Evolutionary conservation across 1,140 invertebrate genomes (phyloP).

Genomic region (Drosophila leontia): DNA sequence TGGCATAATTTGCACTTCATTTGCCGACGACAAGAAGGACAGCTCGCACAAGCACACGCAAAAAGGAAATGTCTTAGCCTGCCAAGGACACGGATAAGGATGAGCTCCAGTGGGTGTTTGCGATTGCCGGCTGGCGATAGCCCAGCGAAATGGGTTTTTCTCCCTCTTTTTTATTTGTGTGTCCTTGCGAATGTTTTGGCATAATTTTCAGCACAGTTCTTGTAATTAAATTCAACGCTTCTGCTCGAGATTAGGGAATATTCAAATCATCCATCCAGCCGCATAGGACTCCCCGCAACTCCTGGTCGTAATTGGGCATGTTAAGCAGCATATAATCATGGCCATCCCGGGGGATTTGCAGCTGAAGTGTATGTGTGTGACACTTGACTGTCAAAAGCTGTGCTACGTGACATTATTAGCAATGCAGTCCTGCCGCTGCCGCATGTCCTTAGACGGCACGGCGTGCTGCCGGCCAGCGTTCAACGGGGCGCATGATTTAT

Average conservation of each 20-base stretch:
- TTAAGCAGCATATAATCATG: constrained; percentile 39
- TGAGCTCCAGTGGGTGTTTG: constrained; percentile 25
- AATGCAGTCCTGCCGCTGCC: constrained; percentile 61
- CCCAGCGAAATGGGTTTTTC: constrained; percentile 42
- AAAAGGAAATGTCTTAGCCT: constrained; percentile 53
- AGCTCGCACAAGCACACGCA: constrained; percentile 12
- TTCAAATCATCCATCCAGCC: not conserved
- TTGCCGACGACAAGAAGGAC: constrained; percentile 33
- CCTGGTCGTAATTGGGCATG: constrained; percentile 49
- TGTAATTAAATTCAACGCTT: constrained; percentile 57
- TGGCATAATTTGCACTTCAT: constrained; percentile 78
- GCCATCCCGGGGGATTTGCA: constrained; percentile 15
- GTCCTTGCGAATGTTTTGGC: constrained; percentile 59
- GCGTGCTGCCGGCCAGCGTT: constrained; percentile 40
- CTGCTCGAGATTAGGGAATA: constrained; percentile 19
- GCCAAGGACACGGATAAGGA: constrained; percentile 44
- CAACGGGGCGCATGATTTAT: constrained; percentile 69
- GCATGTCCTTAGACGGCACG: constrained; percentile 28
- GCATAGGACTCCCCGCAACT: constrained; percentile 1
- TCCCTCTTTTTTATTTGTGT: constrained; percentile 28
- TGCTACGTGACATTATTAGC: constrained; percentile 79
- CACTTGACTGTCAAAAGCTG: constrained; percentile 77
- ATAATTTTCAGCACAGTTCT: constrained; percentile 54
- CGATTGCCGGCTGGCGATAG: constrained; percentile 51
- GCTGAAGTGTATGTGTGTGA: constrained; percentile 48